phyloP scores from a whole-genome alignment of 2,888 invertebrate species.

The Platycnemis pennipes region DNA sequence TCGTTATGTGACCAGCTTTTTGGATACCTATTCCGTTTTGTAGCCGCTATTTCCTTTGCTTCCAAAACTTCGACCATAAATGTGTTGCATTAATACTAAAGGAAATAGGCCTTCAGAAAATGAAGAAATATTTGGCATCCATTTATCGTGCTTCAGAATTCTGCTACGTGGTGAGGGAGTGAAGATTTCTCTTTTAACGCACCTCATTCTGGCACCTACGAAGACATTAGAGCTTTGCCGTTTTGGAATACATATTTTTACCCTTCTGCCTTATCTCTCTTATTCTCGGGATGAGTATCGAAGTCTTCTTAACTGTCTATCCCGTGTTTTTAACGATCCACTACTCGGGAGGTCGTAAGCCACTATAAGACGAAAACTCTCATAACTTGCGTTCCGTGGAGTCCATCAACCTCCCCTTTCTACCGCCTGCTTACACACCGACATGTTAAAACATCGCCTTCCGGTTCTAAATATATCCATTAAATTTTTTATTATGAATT shows the following conservation, averaged over 20 bases:
- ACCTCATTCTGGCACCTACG: background rate
- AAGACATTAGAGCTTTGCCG: background rate
- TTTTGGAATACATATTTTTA: conserved; percentile 1
- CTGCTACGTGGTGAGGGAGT: background rate
- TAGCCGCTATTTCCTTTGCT: background rate
- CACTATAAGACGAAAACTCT: background rate
- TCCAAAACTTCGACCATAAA: background rate
- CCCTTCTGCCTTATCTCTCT: background rate
- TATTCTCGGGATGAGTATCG: background rate
- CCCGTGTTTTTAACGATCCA: background rate
- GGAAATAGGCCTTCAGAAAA: background rate
- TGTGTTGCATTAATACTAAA: background rate
- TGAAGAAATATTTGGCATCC: conserved; percentile 27
- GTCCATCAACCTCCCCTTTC: background rate
- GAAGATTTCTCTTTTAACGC: background rate
- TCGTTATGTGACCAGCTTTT: background rate
- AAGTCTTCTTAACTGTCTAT: conserved; percentile 18
- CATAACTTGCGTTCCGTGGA: conserved; percentile 3
- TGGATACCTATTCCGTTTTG: background rate
- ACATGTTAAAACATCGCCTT: conserved; percentile 47
- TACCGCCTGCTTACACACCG: background rate
- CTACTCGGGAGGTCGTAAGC: background rate
- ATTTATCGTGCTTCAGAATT: background rate
- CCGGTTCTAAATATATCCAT: background rate
- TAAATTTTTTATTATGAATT: background rate